Conservation (phyloP, 2,113 vertebrate genomes). For the Vanacampus margaritifer region DNA sequence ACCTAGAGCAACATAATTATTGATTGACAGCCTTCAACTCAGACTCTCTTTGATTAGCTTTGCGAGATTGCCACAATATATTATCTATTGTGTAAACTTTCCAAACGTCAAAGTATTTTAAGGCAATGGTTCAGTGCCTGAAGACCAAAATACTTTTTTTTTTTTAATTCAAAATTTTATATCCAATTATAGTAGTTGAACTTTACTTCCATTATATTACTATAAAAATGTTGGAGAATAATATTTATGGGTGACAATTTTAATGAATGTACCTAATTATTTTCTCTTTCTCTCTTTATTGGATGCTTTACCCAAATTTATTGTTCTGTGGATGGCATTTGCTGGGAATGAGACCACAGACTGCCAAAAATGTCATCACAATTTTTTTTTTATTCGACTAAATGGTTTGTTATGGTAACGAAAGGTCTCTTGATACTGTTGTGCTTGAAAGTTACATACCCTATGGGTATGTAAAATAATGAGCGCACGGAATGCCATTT, state of each 20-base stretch:
- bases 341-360: constrained; percentile 17
- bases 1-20: constrained; percentile 72
- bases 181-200: constrained; percentile 1
- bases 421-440: background rate
- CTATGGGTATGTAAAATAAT: too few species aligned
- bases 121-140: background rate
- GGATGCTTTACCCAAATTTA: constrained; percentile 33
- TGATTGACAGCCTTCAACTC: background rate
- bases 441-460: too few species aligned
- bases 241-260: constrained; percentile 2
- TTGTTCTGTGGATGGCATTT: background rate
- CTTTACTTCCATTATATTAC: constrained; percentile 7
- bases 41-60: background rate
- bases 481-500: too few species aligned
- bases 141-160: constrained; percentile 10
- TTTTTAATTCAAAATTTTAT: background rate
- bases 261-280: constrained; percentile 24
- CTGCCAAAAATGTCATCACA: constrained; percentile 15
- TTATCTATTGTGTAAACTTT: background rate
- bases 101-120: background rate
- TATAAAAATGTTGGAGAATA: constrained; percentile 10
- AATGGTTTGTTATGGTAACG: background rate
- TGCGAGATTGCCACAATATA: background rate
- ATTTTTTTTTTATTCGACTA: constrained; percentile 5
- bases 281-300: constrained; percentile 17